Conservation (phyloP, 1,140 invertebrate genomes). For the Lepidurus packardi region DNA sequence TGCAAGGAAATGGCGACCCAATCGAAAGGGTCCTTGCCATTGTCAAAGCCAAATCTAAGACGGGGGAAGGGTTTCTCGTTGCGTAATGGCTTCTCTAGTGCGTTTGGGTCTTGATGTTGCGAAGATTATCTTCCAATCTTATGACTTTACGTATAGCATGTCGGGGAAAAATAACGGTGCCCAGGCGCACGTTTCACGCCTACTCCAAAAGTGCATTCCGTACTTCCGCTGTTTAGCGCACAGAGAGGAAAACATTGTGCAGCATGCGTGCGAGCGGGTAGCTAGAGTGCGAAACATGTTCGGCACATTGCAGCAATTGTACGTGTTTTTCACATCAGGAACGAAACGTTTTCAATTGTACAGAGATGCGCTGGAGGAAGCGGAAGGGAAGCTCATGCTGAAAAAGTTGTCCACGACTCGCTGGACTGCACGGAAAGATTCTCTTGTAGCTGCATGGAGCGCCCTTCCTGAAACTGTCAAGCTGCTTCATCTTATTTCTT, state of each 20-base stretch:
- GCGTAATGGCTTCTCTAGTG: background rate
- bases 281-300: constrained; percentile 11
- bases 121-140: constrained; percentile 23
- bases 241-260: background rate
- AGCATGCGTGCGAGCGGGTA: background rate
- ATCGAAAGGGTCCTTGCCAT: too few relatives aligned
- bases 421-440: background rate
- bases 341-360: constrained; percentile 20
- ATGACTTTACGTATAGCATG: constrained; percentile 3
- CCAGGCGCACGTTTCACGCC: background rate
- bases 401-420: constrained; percentile 10
- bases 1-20: too few relatives aligned
- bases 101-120: background rate
- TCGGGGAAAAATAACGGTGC: background rate
- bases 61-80: too few relatives aligned
- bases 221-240: constrained; percentile 4
- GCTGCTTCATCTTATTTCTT: constrained; percentile 14
- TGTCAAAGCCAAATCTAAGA: too few relatives aligned
- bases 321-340: constrained; percentile 17
- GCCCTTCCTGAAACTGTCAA: constrained; percentile 24
- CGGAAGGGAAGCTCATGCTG: constrained; percentile 22
- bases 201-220: constrained; percentile 1
- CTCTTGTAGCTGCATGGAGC: constrained; percentile 1
- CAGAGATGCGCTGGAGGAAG: background rate
- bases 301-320: constrained; percentile 4